Percentiles rank a stretch among this genome's conserved stretches.
Evolutionary conservation across 1,140 invertebrate genomes (phyloP).

Genomic region (Drosophila miranda): DNA sequence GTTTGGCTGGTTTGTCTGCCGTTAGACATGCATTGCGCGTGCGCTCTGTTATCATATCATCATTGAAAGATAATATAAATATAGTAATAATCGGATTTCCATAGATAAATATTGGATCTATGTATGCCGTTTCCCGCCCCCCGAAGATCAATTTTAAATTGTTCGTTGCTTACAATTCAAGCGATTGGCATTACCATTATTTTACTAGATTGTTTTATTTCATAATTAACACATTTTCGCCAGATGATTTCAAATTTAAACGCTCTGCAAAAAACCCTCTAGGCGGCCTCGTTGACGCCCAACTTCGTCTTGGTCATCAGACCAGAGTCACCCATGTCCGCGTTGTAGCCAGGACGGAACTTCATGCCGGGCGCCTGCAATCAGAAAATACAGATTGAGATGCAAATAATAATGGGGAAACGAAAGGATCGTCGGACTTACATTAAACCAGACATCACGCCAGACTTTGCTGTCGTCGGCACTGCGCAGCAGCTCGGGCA

Average conservation of each 20-base stretch:
- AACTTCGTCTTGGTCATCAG: conserved; percentile 82
- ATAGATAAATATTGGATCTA: too few species aligned
- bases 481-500: conserved; percentile 85
- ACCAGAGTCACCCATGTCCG: conserved; percentile 83
- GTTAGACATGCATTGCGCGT: conserved; percentile 53
- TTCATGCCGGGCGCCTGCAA: conserved; percentile 84
- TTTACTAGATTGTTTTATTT: conserved; percentile 75
- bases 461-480: conserved; percentile 83
- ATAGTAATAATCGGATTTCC: too few species aligned
- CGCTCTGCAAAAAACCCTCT: conserved; percentile 25
- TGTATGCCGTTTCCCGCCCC: too few species aligned
- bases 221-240: conserved; percentile 75
- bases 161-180: too few species aligned
- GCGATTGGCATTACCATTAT: conserved; percentile 22
- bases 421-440: conserved; percentile 62
- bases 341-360: conserved; percentile 84
- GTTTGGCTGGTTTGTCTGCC: neutral
- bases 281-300: conserved; percentile 58
- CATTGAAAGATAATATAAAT: conserved; percentile 27
- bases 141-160: too few species aligned
- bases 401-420: neutral
- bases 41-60: conserved; percentile 60
- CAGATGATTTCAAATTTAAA: conserved; percentile 47
- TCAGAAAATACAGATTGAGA: conserved; percentile 19
- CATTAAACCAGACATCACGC: conserved; percentile 82